Conservation (phyloP, 1,140 invertebrate species). For the Lineus longissimus region DNA sequence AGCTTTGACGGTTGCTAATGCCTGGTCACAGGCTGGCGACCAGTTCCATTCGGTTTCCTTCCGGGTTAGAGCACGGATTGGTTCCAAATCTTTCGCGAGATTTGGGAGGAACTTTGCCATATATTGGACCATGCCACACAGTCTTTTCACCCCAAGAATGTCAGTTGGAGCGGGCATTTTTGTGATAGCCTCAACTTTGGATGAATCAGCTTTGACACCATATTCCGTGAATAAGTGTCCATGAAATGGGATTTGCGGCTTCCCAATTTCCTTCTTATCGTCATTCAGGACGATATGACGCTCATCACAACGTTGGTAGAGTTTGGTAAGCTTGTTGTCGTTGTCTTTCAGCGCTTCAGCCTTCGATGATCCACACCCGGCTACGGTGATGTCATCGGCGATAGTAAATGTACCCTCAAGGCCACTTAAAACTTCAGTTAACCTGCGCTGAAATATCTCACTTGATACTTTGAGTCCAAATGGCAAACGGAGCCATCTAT, state of each 20-base stretch:
- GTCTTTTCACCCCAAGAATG: constrained; percentile 14
- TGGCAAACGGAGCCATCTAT: constrained; percentile 41
- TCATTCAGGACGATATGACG: constrained; percentile 22
- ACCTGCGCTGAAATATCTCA: constrained; percentile 16
- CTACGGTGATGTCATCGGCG: constrained; percentile 21
- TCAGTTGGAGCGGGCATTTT: constrained; percentile 36
- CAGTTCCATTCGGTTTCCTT: constrained; percentile 23
- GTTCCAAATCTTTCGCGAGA: constrained; percentile 32
- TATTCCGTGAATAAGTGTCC: constrained; percentile 42
- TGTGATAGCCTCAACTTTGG: constrained; percentile 42
- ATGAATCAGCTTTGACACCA: constrained; percentile 36
- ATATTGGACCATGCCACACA: constrained; percentile 44
- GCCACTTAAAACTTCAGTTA: constrained; percentile 16
- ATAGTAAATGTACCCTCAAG: constrained; percentile 19
- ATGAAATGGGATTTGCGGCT: constrained; percentile 37
- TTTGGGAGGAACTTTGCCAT: constrained; percentile 43
- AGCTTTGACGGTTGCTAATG: constrained; percentile 23
- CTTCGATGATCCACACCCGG: constrained; percentile 15
- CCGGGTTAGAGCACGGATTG: constrained; percentile 27
- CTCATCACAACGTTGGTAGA: constrained; percentile 17
- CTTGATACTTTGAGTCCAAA: constrained; percentile 44
- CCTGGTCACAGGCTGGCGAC: constrained; percentile 12
- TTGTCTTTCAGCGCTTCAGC: constrained; percentile 5
- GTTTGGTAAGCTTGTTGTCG: constrained; percentile 5
- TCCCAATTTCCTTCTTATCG: constrained; percentile 16